These are phyloP conservation scores for Threskiornis aethiopicus DNA, from an alignment of 2,797 vertebrate genomes.

Conservation along the genomic window DNA sequence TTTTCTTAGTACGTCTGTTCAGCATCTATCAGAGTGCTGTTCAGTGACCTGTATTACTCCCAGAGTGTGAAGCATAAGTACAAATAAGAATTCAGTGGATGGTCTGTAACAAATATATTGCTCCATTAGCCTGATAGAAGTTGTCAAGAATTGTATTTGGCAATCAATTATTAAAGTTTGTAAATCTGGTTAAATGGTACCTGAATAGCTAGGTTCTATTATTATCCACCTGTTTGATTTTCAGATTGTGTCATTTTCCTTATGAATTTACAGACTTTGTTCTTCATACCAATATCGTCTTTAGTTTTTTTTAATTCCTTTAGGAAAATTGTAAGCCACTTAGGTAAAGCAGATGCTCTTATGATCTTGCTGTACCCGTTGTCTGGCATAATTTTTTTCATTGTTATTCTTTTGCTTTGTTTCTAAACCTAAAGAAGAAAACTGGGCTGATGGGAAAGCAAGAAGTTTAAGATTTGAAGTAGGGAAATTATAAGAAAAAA, in stretches of 20 bases:
- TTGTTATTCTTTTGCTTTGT: neutral
- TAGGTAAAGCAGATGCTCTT: neutral
- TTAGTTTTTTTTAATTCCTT: neutral
- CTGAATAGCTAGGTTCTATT: neutral
- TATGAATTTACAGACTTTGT: neutral
- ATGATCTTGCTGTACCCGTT: neutral
- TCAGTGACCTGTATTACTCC: neutral
- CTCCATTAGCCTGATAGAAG: neutral
- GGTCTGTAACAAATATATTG: neutral
- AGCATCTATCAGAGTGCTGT: neutral
- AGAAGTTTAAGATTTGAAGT: neutral
- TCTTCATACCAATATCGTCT: neutral
- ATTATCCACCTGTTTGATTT: neutral
- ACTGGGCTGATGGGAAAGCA: neutral
- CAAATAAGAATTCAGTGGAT: neutral
- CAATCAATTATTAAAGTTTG: neutral
- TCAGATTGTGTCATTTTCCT: neutral
- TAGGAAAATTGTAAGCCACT: neutral
- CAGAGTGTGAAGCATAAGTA: neutral
- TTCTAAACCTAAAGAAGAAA: neutral
- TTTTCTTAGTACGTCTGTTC: neutral
- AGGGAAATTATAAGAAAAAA: neutral
- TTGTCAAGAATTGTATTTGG: neutral
- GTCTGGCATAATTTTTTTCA: neutral
- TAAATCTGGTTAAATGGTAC: neutral